Percentiles rank a stretch among this genome's conserved stretches.
Conservation (phyloP, 2,797 vertebrate species). For the Crocidura indochinensis region DNA sequence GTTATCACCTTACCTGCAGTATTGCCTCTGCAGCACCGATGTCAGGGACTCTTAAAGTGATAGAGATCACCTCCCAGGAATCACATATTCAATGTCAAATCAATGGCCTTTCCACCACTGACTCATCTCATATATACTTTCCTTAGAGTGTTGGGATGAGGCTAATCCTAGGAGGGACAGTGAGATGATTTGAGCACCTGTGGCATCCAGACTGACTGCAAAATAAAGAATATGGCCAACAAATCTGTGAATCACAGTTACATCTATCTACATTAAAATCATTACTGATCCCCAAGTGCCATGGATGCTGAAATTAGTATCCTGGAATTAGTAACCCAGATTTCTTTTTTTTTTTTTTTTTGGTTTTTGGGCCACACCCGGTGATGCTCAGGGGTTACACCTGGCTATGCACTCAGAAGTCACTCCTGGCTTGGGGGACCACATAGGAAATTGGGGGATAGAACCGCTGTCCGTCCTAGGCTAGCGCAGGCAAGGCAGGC, state of each 20-base stretch:
- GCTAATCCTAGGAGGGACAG: not conserved
- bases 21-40: too few species aligned
- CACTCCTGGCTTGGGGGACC: too few species aligned
- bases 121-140: conserved; percentile 14
- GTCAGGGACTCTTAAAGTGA: not conserved
- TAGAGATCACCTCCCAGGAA: not conserved
- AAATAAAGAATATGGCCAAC: conserved; percentile 40
- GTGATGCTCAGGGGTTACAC: too few species aligned
- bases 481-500: too few species aligned
- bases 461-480: too few species aligned
- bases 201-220: conserved; percentile 4
- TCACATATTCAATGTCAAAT: conserved; percentile 9
- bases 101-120: not conserved
- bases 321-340: too few species aligned
- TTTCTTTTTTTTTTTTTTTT: too few species aligned
- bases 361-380: too few species aligned
- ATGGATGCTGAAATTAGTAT: not conserved
- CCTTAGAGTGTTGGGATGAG: not conserved
- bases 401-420: too few species aligned
- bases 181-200: not conserved
- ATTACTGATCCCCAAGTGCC: conserved; percentile 15
- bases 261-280: conserved; percentile 49
- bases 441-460: too few species aligned
- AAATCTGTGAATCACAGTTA: conserved; percentile 25
- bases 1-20: too few species aligned